A percentile compares a stretch with the other conserved stretches of the same genome.
Evolutionary conservation across 1,140 invertebrate species (phyloP).

Genomic region (Solenopsis fugax): DNA sequence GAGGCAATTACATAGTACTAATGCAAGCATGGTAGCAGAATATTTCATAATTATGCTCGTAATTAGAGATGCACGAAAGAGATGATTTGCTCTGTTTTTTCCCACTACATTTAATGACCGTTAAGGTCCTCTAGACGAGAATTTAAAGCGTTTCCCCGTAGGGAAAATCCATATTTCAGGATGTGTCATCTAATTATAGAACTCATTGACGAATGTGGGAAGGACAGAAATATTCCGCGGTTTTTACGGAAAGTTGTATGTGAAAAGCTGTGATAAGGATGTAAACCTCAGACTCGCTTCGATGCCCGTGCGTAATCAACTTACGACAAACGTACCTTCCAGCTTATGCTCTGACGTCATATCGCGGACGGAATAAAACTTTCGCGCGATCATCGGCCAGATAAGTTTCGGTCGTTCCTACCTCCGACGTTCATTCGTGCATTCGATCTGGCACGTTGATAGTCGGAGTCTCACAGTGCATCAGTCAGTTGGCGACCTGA

Average conservation of each 20-base stretch:
- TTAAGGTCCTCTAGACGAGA: neutral
- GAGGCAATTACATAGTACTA: slow-evolving; percentile 1
- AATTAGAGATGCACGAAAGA: neutral
- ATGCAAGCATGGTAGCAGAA: neutral
- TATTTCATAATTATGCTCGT: slow-evolving; percentile 10
- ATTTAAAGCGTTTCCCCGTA: neutral
- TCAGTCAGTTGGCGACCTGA: neutral
- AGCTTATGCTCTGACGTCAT: slow-evolving; percentile 43
- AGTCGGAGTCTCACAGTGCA: neutral
- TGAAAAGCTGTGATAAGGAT: neutral
- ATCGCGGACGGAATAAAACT: slow-evolving; percentile 19
- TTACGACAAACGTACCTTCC: slow-evolving; percentile 29
- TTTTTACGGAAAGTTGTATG: slow-evolving; percentile 10
- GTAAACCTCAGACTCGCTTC: neutral
- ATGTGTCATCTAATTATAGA: slow-evolving; percentile 52
- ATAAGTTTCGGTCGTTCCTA: slow-evolving; percentile 38
- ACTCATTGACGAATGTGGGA: neutral
- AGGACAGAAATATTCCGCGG: neutral
- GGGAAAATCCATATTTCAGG: slow-evolving; percentile 5
- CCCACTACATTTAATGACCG: neutral
- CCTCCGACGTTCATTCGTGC: slow-evolving; percentile 8
- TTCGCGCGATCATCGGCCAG: slow-evolving; percentile 32
- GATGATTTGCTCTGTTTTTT: slow-evolving; percentile 3
- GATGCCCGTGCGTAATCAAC: slow-evolving; percentile 36
- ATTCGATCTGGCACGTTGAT: slow-evolving; percentile 1